Base-by-base conservation (phyloP, 2,797 vertebrate genomes). In the Alcedo quadribrachys region DNA sequence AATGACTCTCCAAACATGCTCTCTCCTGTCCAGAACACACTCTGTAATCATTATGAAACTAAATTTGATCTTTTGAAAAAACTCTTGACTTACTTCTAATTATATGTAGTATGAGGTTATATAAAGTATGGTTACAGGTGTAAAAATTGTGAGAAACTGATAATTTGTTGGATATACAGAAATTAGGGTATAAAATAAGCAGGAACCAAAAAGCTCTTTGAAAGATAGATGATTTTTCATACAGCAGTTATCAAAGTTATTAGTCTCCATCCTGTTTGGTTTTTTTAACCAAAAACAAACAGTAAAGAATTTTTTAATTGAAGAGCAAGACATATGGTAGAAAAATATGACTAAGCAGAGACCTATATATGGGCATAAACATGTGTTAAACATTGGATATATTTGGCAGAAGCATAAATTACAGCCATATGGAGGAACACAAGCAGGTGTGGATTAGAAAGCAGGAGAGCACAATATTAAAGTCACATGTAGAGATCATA, bases 331-430 rank as follows among this genome's bases (percentile, higher is more conserved):
- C 76, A 93, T 83, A 89, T 45, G 73, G 43, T 69, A 93, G 54
- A 83, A 91, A 93, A 87, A 88, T 30, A 81, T 73, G 87, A 93
- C 89, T 91, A 94, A 92, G 80, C 55, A 93, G 43, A 66, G 35
- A 66, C 60, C 54, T 60, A 83, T 51, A 71, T 51, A 92, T 28
- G 55, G 73, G 68, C 57, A 92, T 28, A 90, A 93, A 57, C 6
- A 51, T 40, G 37, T 74, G 53, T 70, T 90, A 86, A 81, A 82
- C 35, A 66, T n/a, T 68, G 78, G 45, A 45, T 85, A 75, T 78
- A 78, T 91, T 69, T 87, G 79, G 66, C 65, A 93, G 58, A 83
- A 71, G 30, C 51, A 71, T 25, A 85, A 42, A 87, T 90, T 85
- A 89, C 73, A 85, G 68, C 45, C 79, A 96, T 73, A 83, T 54